These are phyloP conservation scores for Tachina fera DNA, from an alignment of 2,888 invertebrate genomes.

Conservation along the genomic window DNA sequence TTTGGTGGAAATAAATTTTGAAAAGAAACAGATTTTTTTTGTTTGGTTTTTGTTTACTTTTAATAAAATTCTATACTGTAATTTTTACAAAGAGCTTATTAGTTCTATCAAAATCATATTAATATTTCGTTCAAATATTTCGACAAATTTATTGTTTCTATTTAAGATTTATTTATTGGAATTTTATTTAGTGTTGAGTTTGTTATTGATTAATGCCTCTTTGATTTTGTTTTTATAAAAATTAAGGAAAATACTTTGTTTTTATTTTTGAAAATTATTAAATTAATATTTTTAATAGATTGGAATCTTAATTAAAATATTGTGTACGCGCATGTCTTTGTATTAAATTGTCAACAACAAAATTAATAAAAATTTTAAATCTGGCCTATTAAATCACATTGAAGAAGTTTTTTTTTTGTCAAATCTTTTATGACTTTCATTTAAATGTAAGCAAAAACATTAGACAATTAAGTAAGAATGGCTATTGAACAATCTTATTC, in stretches of 20 bases:
- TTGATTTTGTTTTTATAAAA: slow-evolving; percentile 5
- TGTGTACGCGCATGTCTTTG: too few species aligned
- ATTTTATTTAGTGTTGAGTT: background rate
- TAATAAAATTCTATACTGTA: slow-evolving; percentile 12
- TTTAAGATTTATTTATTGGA: background rate
- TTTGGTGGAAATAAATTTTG: slow-evolving; percentile 60
- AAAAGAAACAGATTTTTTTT: slow-evolving; percentile 34
- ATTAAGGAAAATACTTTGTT: background rate
- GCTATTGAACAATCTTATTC: too few species aligned
- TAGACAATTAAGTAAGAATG: too few species aligned
- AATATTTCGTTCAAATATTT: background rate
- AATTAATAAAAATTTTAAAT: too few species aligned
- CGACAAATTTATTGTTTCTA: slow-evolving; percentile 27
- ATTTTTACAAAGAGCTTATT: slow-evolving; percentile 41
- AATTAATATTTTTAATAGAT: background rate
- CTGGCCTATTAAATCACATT: too few species aligned
- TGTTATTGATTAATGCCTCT: slow-evolving; percentile 17
- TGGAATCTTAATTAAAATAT: too few species aligned
- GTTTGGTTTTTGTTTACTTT: background rate
- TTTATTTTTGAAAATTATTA: slow-evolving; percentile 16
- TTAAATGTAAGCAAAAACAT: too few species aligned
- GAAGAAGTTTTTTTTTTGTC: too few species aligned
- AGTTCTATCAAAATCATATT: slow-evolving; percentile 19
- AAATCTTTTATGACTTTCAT: too few species aligned
- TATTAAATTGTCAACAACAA: background rate